Conservation (phyloP, 1,140 invertebrate species). For the Gryllus bimaculatus region DNA sequence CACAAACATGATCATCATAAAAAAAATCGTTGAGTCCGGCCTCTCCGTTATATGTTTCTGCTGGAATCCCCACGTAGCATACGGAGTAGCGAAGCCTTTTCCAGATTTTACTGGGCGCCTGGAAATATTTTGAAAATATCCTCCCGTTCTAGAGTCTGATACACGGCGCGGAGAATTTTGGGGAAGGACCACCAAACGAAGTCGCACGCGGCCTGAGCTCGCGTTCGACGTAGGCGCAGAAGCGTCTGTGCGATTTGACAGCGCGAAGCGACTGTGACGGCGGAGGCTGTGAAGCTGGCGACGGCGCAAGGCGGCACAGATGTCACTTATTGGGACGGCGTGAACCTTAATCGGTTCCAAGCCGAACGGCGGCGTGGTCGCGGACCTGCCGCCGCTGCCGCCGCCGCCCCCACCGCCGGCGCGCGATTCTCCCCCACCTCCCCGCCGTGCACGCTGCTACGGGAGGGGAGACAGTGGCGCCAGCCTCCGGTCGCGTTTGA, state of each 20-base stretch:
- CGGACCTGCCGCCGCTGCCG: too few relatives aligned
- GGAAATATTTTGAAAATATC: background rate
- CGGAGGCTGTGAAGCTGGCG: background rate
- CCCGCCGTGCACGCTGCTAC: background rate
- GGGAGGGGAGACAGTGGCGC: background rate
- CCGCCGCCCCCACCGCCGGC: too few relatives aligned
- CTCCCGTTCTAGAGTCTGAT: too few relatives aligned
- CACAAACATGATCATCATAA: slow-evolving; percentile 5
- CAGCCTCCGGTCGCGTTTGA: background rate
- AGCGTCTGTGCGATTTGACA: background rate
- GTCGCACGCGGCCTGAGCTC: background rate
- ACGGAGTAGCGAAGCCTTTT: background rate
- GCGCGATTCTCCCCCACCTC: background rate
- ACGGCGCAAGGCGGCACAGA: background rate
- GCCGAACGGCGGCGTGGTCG: background rate
- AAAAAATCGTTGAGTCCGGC: background rate
- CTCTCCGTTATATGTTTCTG: background rate
- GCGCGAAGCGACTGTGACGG: background rate
- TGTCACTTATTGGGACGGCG: background rate
- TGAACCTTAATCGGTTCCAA: slow-evolving; percentile 1
- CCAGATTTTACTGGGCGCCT: background rate
- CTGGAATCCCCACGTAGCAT: background rate
- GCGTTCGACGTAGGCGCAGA: background rate
- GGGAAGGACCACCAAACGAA: too few relatives aligned
- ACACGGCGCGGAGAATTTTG: too few relatives aligned